Percentiles rank a stretch among this genome's conserved stretches.
Conservation (phyloP, 2,888 invertebrate genomes). For the Margaritifera margaritifera region DNA sequence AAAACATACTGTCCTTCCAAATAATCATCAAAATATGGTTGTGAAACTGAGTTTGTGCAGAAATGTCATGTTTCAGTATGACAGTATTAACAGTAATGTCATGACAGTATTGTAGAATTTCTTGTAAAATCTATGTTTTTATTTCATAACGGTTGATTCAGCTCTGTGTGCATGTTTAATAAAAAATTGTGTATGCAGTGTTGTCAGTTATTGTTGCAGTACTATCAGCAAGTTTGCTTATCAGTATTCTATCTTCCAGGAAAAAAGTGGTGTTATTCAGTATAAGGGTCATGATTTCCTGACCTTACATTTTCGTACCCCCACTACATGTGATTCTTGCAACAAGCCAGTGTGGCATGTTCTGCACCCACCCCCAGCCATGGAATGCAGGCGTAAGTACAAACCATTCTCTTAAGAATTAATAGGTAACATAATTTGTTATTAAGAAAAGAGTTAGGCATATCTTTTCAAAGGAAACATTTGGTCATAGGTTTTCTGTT, state of each 20-base stretch:
- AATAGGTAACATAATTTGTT: not conserved
- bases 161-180: too few species aligned
- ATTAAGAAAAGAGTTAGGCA: not conserved
- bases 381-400: conserved; percentile 91
- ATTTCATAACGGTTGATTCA: too few species aligned
- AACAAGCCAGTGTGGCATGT: conserved; percentile 97
- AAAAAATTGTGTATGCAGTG: not conserved
- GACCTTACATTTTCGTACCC: conserved; percentile 97
- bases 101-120: too few species aligned
- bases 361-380: conserved; percentile 97
- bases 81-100: too few species aligned
- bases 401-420: not conserved
- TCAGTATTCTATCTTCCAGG: conserved; percentile 34
- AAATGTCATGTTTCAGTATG: too few species aligned
- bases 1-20: too few species aligned
- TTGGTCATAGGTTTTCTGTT: too few species aligned
- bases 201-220: not conserved
- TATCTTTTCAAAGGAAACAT: not conserved
- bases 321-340: conserved; percentile 98
- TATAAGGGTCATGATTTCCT: conserved; percentile 97
- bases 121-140: too few species aligned
- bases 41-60: too few species aligned
- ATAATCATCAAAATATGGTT: too few species aligned
- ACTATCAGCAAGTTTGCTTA: not conserved
- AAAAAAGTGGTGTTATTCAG: conserved; percentile 75